Evolutionary conservation across 2,797 vertebrate genomes (phyloP).

Genomic region (Lemur catta): DNA sequence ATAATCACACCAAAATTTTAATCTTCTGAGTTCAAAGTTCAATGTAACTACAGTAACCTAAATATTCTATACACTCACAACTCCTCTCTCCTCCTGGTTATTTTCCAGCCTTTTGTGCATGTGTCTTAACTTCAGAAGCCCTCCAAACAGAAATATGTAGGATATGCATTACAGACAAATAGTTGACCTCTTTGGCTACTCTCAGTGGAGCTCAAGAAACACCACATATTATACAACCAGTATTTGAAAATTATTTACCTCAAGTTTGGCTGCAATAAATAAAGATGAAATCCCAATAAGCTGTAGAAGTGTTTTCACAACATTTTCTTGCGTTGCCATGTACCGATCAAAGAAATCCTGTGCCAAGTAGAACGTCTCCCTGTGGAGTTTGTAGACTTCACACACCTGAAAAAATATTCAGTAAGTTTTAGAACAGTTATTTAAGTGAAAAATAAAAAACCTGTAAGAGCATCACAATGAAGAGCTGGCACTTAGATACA

Average conservation of each 20-base stretch:
- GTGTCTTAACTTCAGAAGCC: not conserved
- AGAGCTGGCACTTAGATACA: not conserved
- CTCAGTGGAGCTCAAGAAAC: not conserved
- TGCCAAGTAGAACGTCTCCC: constrained; percentile 96
- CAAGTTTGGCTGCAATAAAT: constrained; percentile 97
- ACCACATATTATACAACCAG: not conserved
- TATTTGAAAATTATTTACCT: constrained; percentile 84
- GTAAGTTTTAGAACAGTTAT: not conserved
- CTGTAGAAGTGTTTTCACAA: constrained; percentile 94
- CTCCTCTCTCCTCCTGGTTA: not conserved
- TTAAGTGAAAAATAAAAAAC: not conserved
- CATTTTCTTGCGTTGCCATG: constrained; percentile 94
- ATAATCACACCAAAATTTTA: not conserved
- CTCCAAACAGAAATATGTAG: not conserved
- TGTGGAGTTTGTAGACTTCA: constrained; percentile 95
- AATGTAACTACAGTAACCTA: not conserved
- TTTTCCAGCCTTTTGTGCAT: not conserved
- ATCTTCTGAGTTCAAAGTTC: not conserved
- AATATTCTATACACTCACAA: not conserved
- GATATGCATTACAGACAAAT: not conserved
- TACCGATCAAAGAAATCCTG: constrained; percentile 98
- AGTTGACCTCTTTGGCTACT: not conserved
- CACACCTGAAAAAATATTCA: constrained; percentile 88
- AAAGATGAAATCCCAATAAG: constrained; percentile 96
- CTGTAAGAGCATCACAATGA: not conserved